Evolutionary conservation across 2,113 vertebrate genomes (phyloP), one percentile per base, ranked within the genome.

Genomic region (Clinocottus analis): DNA sequence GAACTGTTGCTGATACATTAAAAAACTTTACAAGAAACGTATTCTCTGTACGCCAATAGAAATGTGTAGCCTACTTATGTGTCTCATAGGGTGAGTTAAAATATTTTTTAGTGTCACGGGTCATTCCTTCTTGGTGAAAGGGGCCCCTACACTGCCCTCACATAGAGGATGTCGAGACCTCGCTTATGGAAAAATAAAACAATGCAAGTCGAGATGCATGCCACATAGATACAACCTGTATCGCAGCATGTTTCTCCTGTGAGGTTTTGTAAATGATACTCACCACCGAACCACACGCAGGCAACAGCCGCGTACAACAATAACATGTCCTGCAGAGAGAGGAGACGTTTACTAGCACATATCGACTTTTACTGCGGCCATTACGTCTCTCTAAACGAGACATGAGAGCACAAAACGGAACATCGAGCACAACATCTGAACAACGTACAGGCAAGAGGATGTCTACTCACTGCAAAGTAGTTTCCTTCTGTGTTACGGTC

Each of bases 291-390:
- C 16, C 56, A 1, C 2, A 49, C 12, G 37, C 16, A 75, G 19
- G 10, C 43, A 1, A 68, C 13, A 5, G 8, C 7, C 2, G 29
- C 0, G 55, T 3, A 67, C 1, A 58, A 7, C 35, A 80, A 47
- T 0, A 75, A 33, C 82, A 84, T 84, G 12, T 61, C 77, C 77
- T 76, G 55, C 13, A 37, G 43, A 72, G 29, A 17, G 5, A 61
- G 21, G 5, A 47, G 21, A 68, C 5, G 29, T 21, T 16, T 53
- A 51, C 12, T 39, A 16, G 29, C 19, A 21, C 29, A 23, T 23
- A 21, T 23, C 14, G 0, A 14, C 7, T 25, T 37, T 35, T 35
- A 61, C 8, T 21, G 21, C 27, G 27, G 4, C 29, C 5, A 39
- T 8, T 33, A 33, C 56, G 16, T 31, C 27, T 51, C 8, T 47